These are phyloP conservation scores for Ctenoplectra terminalis DNA, from an alignment of 1,140 invertebrate species.

Conservation along the genomic window DNA sequence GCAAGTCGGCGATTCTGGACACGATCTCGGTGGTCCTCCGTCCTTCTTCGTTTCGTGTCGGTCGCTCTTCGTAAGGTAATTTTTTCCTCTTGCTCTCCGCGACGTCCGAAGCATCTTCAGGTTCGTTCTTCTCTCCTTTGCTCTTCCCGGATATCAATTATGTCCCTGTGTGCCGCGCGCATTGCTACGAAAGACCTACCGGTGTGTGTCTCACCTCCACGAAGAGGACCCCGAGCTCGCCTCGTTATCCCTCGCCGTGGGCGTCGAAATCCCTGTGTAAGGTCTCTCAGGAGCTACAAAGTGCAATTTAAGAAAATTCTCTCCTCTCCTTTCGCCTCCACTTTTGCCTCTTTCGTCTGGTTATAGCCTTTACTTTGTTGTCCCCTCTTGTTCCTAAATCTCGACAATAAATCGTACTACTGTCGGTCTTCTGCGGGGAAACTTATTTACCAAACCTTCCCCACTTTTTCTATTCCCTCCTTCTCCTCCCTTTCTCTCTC, in stretches of 20 bases:
- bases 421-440: conserved; percentile 29
- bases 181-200: conserved; percentile 69
- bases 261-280: conserved; percentile 75
- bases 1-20: conserved; percentile 65
- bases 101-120: conserved; percentile 34
- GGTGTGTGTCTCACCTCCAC: conserved; percentile 69
- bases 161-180: conserved; percentile 68
- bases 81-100: conserved; percentile 43
- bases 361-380: conserved; percentile 28
- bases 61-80: conserved; percentile 34
- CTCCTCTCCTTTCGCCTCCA: conserved; percentile 36
- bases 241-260: conserved; percentile 78
- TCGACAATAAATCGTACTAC: conserved; percentile 56
- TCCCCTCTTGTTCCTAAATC: conserved; percentile 41
- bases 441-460: conserved; percentile 24
- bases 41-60: conserved; percentile 50
- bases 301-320: conserved; percentile 77
- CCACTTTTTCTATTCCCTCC: not conserved
- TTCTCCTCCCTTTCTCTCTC: too few species aligned
- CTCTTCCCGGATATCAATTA: conserved; percentile 78
- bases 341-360: conserved; percentile 45
- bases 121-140: conserved; percentile 64
- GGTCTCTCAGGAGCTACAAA: conserved; percentile 76
- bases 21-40: conserved; percentile 69
- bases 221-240: conserved; percentile 53